Evolutionary conservation across 2,113 vertebrate genomes (phyloP).

Genomic region (Circaetus cinerascens): DNA sequence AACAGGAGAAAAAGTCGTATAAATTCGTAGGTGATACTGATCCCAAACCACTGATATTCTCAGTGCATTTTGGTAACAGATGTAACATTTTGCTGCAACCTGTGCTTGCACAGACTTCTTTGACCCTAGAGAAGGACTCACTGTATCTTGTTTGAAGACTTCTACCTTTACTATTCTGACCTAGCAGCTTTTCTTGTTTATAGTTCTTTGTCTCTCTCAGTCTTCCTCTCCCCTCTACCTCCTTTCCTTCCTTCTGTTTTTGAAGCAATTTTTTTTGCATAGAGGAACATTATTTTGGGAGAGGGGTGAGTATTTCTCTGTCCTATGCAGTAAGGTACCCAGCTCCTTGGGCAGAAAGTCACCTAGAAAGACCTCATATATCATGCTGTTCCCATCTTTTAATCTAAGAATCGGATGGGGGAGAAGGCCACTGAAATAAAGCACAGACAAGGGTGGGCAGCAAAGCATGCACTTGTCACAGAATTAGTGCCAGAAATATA

Average conservation of each 20-base stretch:
- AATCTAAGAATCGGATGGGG: not conserved
- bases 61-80: not conserved
- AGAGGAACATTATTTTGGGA: not conserved
- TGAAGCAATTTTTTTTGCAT: not conserved
- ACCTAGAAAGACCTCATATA: not conserved
- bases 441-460: conserved; percentile 20
- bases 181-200: not conserved
- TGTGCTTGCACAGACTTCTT: not conserved
- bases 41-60: not conserved
- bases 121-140: not conserved
- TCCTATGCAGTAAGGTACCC: not conserved
- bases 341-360: not conserved
- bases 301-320: not conserved
- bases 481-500: conserved; percentile 19
- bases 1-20: too few relatives aligned
- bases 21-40: not conserved
- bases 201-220: not conserved
- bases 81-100: not conserved
- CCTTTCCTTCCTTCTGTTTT: not conserved
- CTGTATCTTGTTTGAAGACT: not conserved
- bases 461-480: not conserved
- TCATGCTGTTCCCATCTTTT: not conserved
- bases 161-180: not conserved
- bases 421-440: conserved; percentile 10
- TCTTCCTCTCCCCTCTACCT: not conserved